A percentile compares a stretch with the other conserved stretches of the same genome.
Evolutionary conservation across 2,797 vertebrate genomes (phyloP).

Genomic region (Alosa sapidissima): DNA sequence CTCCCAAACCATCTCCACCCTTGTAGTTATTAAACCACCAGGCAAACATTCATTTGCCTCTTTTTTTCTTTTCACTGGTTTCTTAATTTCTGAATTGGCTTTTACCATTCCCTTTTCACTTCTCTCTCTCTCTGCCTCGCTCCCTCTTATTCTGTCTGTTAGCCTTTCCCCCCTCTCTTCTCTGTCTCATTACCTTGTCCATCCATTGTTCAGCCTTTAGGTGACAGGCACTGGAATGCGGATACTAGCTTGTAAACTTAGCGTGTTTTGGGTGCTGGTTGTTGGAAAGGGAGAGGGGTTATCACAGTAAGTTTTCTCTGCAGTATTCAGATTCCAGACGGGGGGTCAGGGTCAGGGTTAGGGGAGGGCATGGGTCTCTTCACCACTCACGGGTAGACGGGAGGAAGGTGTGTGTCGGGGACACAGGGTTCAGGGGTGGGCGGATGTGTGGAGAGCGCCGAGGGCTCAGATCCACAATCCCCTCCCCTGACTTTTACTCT

Average conservation of each 20-base stretch:
- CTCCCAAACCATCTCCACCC: not conserved
- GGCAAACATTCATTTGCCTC: not conserved
- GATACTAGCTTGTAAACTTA: slow-evolving; percentile 73
- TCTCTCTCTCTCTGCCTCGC: slow-evolving; percentile 7
- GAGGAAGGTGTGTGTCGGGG: slow-evolving; percentile 48
- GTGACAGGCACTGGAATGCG: slow-evolving; percentile 75
- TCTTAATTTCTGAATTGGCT: not conserved
- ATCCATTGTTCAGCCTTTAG: slow-evolving; percentile 59
- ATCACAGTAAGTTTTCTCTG: slow-evolving; percentile 65
- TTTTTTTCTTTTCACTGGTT: not conserved
- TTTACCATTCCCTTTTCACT: not conserved
- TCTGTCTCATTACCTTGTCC: slow-evolving; percentile 39
- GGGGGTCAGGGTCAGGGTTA: slow-evolving; percentile 25
- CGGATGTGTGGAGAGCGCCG: slow-evolving; percentile 62
- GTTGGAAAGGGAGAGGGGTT: slow-evolving; percentile 39
- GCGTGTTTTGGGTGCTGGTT: slow-evolving; percentile 72
- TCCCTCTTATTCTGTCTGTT: not conserved
- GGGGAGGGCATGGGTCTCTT: slow-evolving; percentile 31
- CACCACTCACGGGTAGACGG: slow-evolving; percentile 56
- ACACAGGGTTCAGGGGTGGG: slow-evolving; percentile 39
- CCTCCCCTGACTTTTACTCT: slow-evolving; percentile 47
- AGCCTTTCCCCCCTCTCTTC: not conserved
- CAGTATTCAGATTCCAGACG: slow-evolving; percentile 78
- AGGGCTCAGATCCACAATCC: slow-evolving; percentile 60
- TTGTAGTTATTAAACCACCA: not conserved